Conservation (phyloP, 2,113 vertebrate genomes). For the Arvicanthis niloticus region DNA sequence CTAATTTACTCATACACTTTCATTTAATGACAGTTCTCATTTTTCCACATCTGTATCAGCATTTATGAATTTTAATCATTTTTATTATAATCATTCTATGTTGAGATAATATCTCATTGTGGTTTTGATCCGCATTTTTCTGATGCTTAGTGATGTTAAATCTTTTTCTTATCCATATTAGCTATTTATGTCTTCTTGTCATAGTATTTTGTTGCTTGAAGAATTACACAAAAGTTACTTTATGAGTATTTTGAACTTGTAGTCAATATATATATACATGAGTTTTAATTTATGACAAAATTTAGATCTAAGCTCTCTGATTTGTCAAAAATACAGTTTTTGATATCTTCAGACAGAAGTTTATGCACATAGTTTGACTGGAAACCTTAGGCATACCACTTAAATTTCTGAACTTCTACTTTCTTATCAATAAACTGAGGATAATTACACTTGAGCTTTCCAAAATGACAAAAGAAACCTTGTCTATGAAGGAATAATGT, state of each 20-base stretch:
- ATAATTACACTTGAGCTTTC: neutral
- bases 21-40: neutral
- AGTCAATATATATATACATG: neutral
- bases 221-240: neutral
- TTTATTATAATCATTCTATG: neutral
- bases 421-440: neutral
- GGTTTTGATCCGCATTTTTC: neutral
- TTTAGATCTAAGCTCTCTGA: neutral
- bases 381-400: neutral
- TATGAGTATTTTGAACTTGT: neutral
- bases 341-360: neutral
- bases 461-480: neutral
- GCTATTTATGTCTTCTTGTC: neutral
- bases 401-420: neutral
- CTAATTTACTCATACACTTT: neutral
- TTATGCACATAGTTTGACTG: neutral
- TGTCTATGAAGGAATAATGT: neutral
- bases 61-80: neutral
- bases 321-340: conserved; percentile 31
- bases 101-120: neutral
- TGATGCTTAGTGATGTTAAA: neutral
- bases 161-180: neutral
- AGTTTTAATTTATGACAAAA: neutral
- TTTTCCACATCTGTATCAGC: neutral
- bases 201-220: neutral